Base-by-base conservation (phyloP, 2,888 invertebrate genomes). In the Syritta pipiens region DNA sequence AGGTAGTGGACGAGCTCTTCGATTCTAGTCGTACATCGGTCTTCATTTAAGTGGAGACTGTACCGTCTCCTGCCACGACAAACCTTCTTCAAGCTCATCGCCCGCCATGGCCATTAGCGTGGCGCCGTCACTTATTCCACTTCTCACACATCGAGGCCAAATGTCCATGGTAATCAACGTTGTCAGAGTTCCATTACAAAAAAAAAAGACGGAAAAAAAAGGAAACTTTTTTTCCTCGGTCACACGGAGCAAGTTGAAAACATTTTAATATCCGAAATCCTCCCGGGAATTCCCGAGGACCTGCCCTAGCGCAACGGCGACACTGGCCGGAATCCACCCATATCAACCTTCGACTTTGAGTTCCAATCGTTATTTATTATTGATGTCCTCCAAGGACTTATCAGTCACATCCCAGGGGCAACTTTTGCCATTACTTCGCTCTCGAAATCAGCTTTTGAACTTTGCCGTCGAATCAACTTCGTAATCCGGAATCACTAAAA, bases 301-400 rank as follows among this genome's bases (percentile, higher is more conserved):
- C n/a, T n/a, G n/a, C n/a, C n/a, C n/a, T n/a, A n/a, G n/a, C n/a
- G n/a, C n/a, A n/a, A n/a, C n/a, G n/a, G n/a, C n/a, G n/a, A n/a
- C n/a, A n/a, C 19, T 37, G 37, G 37, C 37, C 37, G 4, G 17
- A 5, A 1, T 9, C 17, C 44, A 46, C 44, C 20, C 22, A 24
- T 12, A 22, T 20, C 12, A 46, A 10, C 7, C 42, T 24, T 6
- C 17, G 3, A 3, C 35, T 49, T 35, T 44, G 26, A 46, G 14
- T 37, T 55, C 51, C 10, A 49, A 35, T 51, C 28, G 44, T 60
- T 53, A 32, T 65, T 59, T 65, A 71, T 59, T 71, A 77, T 71
- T 65, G 53, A 76, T 65, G 53, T 37, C 51, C 51, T 55, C n/a
- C 19, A 37, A 63, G 32, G 46, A 69, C 59, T 59, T 59, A 77